A percentile compares a stretch with the other conserved stretches of the same genome.
Conservation (phyloP, 2,888 invertebrate species). For the Drosophila kambysellisi region DNA sequence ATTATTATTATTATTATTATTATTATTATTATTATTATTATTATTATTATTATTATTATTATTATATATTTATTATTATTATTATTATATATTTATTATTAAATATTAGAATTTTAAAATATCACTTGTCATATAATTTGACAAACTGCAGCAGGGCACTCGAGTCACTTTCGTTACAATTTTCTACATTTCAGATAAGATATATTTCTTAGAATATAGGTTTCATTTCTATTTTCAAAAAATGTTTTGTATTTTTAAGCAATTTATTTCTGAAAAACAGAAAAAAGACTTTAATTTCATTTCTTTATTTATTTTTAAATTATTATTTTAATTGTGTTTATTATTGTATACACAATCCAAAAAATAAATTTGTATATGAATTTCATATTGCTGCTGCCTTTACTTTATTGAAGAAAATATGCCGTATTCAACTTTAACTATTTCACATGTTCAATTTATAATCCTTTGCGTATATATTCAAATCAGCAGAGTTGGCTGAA, state of each 20-base stretch:
- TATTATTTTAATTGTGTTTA: background rate
- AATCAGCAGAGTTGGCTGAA: constrained; percentile 18
- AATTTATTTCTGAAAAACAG: background rate
- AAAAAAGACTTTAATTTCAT: background rate
- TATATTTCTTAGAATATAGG: background rate
- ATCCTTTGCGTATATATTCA: constrained; percentile 25
- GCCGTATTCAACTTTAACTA: background rate
- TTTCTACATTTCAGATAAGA: too few species aligned
- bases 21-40: background rate
- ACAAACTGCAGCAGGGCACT: background rate
- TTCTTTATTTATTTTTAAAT: background rate
- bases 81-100: background rate
- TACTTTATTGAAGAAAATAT: background rate
- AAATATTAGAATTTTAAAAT: background rate
- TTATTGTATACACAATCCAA: background rate
- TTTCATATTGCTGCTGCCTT: constrained; percentile 30
- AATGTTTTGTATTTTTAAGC: background rate
- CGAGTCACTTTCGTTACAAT: background rate
- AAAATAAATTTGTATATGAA: background rate
- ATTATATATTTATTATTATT: too few species aligned
- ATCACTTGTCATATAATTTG: background rate
- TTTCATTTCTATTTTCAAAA: background rate
- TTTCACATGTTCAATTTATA: constrained; percentile 46
- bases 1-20: too few species aligned
- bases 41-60: background rate